Base-by-base conservation (phyloP, 2,888 invertebrate genomes). In the Pterostichus madidus region DNA sequence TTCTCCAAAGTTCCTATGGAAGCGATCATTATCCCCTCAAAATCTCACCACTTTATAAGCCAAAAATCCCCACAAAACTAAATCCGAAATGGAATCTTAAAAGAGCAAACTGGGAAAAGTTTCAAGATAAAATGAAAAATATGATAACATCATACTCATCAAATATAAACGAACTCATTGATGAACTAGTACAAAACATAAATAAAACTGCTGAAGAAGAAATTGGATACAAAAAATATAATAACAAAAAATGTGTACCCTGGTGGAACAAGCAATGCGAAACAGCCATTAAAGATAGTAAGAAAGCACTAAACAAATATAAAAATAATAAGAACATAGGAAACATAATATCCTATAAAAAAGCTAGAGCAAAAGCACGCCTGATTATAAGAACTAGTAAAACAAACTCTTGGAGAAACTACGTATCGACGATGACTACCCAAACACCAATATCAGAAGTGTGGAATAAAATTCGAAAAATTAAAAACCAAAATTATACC, bases 361-460 rank as follows among this genome's bases (percentile, higher is more conserved):
- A 64, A 35, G 31, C 39, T 4, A 15, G 68, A n/a, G 11, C 68
- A 44, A 68, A 7, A 68, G 31, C 61, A 6, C 10, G 61, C 0
- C n/a, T 4, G 7, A 61, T 17, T 1, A 17, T 61, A 11, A 68
- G 13, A 68, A 15, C 7, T 11, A 68, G 35, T 13, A 35, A 11
- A 68, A 61, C 5, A 68, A 35, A 68, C 31, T 68, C 35, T 35
- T 68, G 39, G 68, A 44, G 44, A 68, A 68, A 68, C 11, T 68
- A 68, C 68, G 35, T 68, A 13, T 35, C 8, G 35, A 35, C 68
- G 35, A 6, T 68, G 7, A 31, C 35, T 0, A 7, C 10, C 5
- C 13, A 32, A n/a, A 68, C 68, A 32, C 39, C 68, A 31, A 68
- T 24, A 32, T 13, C 35, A 8, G 68, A 68, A n/a, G 44, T 68